Evolutionary conservation across 2,797 vertebrate genomes (phyloP).

Genomic region (Octomys mimax): DNA sequence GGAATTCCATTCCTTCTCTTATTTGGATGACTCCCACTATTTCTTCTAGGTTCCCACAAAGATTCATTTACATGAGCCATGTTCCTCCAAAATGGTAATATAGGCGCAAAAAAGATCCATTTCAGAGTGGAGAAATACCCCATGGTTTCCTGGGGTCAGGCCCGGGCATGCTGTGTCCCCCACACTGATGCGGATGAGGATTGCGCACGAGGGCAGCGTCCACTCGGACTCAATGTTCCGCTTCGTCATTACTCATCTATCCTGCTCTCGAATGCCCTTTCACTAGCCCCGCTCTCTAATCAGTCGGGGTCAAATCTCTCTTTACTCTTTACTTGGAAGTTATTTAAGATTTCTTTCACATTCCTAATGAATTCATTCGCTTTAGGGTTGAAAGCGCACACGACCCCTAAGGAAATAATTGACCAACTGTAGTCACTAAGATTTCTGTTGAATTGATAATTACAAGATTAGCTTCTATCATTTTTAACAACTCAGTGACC

Average conservation of each 20-base stretch:
- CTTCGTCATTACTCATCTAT: not conserved
- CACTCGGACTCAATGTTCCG: not conserved
- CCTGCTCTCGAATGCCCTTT: not conserved
- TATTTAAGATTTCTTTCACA: not conserved
- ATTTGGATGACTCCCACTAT: not conserved
- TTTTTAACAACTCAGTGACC: conserved; percentile 52
- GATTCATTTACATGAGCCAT: not conserved
- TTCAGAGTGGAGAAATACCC: conserved; percentile 15
- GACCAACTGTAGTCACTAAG: not conserved
- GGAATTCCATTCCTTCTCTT: not conserved
- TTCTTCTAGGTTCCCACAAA: not conserved
- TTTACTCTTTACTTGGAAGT: not conserved
- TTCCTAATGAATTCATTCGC: not conserved
- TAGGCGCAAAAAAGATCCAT: conserved; percentile 35
- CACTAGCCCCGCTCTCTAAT: not conserved
- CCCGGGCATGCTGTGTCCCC: not conserved
- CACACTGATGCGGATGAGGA: rapidly evolving
- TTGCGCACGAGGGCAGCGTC: not conserved
- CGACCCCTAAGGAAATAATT: not conserved
- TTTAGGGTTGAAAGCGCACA: not conserved
- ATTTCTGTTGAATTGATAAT: conserved; percentile 24
- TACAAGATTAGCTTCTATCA: not conserved
- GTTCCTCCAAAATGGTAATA: conserved; percentile 51
- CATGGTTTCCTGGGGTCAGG: not conserved
- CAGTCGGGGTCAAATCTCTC: not conserved